These are phyloP conservation scores for Eclectus roratus DNA, from an alignment of 2,113 vertebrate genomes.

Conservation along the genomic window DNA sequence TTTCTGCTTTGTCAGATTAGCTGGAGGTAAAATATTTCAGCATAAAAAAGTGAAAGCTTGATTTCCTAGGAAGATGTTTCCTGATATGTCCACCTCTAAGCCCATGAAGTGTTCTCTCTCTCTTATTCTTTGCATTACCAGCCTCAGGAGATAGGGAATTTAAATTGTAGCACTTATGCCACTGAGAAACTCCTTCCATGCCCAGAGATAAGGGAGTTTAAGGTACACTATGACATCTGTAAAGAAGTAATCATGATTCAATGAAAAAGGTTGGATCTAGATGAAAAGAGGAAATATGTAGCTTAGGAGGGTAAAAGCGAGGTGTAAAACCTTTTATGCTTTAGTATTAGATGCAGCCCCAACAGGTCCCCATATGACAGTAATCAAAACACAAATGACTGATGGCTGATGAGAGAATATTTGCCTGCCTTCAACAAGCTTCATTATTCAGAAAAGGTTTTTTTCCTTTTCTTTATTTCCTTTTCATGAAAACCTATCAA, in stretches of 20 bases:
- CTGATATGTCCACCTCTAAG: neutral
- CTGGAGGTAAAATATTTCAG: neutral
- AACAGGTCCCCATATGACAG: neutral
- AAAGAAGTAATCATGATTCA: neutral
- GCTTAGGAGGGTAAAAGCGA: neutral
- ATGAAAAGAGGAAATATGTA: neutral
- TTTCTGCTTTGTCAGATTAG: neutral
- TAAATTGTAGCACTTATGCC: neutral
- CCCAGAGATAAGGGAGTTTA: neutral
- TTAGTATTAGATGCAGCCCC: neutral
- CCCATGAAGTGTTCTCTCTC: neutral
- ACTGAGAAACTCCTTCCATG: neutral
- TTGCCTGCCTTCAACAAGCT: neutral
- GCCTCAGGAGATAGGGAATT: neutral
- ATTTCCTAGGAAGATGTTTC: neutral
- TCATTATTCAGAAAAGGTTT: neutral
- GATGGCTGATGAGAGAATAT: neutral
- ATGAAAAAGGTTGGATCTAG: neutral
- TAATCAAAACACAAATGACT: neutral
- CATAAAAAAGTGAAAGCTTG: neutral
- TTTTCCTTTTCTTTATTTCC: neutral
- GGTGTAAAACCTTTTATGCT: neutral
- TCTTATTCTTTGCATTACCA: neutral
- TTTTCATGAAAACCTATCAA: neutral
- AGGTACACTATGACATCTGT: rapidly evolving